Evolutionary conservation across 2,797 vertebrate species (phyloP), one percentile per base, ranked within the genome.

Genomic region (Pagetopsis macropterus): DNA sequence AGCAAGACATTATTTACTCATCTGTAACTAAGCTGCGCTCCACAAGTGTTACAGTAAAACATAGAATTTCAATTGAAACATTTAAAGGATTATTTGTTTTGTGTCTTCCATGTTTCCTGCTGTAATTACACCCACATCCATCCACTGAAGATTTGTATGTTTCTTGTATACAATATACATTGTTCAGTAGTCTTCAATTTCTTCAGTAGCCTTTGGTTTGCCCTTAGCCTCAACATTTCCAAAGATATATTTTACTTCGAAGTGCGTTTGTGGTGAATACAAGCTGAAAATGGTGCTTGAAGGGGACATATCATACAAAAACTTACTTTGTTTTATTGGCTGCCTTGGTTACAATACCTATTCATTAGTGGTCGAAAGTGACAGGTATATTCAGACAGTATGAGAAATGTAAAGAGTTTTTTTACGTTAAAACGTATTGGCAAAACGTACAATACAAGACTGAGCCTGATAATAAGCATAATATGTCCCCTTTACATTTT

Each of bases 181-280:
- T 58, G 37, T 70, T 77, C 31, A 63, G 45, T 55, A 51, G 33
- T 64, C 50, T 81, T 78, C 58, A 15, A 74, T 82, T 73, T 77
- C 48, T 52, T 65, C 50, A 63, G 31, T 58, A 45, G 63, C 49
- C 50, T 83, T 76, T 81, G 41, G 68, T 85, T 83, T 81, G 64
- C 44, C 58, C 9, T 56, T 40, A 6, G 31, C 54, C 52, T 71
- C 3, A n/a, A 54, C 16, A 17, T 21, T n/a, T 13, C 19, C 8
- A 16, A 13, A 17, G 17, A 44, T 27, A 23, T 23, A 15, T 40
- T 19, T 16, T 1, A 17, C 2, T 56, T 23, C 55, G 2, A 62
- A n/a, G 19, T 40, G 16, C 64, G 15, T 55, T 17, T 1, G 31
- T 33, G 9, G 11, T 11, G 45, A 44, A 8, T 16, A 12, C 27